Base-by-base conservation (phyloP, 2,888 invertebrate species). In the Cistogaster globosa region DNA sequence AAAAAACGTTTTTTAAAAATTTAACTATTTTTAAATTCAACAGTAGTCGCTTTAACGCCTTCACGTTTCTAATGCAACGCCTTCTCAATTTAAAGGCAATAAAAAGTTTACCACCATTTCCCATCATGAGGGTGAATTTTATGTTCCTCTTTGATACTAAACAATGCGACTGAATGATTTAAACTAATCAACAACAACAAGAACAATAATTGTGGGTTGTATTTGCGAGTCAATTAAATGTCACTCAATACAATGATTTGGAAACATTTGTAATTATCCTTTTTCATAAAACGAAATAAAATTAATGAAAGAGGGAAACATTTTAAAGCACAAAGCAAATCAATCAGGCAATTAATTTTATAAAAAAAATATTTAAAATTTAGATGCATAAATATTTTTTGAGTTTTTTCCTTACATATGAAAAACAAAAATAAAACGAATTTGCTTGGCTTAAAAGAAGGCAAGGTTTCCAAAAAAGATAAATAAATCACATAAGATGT, bases 161-260 rank as follows among this genome's bases (percentile, higher is more conserved):
- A 12, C 22, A 60, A 5, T 9, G 12, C n/a, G 14, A 16, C 38
- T 53, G 20, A 51, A 18, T n/a, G 18, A 48, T 72, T 74, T 48
- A 32, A 72, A 68, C 77, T 62, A 78, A 78, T 74, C 68, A 78
- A 18, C 53, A 74, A 68, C 45, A 83, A 82, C 51, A 16, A 26
- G 26, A 26, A 38, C 58, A 77, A 80, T 86, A 86, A 86, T 87
- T 87, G 77, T 86, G 87, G 84, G 86, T 85, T 87, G 75, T 74
- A 60, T 51, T 60, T 75, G 69, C 69, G n/a, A 80, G 72, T 82
- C 87, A 88, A 88, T 88, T 88, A 88, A 87, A 85, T 87, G 87
- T 81, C 88, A 88, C 86, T 88, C 86, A 87, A 86, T 86, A 84
- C 77, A 51, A 65, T 82, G 78, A 76, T 83, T 86, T 85, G 48